phyloP scores from a whole-genome alignment of 2,113 vertebrate species.

The Ranitomeya imitator region DNA sequence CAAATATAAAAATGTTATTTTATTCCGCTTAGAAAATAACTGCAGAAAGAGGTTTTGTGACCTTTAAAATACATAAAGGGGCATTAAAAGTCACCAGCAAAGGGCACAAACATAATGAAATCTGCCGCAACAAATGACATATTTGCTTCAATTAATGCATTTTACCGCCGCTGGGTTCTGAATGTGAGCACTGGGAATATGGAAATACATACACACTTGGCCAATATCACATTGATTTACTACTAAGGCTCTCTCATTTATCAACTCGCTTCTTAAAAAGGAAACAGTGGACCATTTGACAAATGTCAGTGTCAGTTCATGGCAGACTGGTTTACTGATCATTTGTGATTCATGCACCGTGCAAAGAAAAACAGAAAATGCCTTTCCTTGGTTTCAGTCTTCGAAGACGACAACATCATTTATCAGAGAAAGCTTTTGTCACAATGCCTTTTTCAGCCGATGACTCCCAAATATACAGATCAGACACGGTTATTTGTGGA shows the following conservation, averaged over 20 bases:
- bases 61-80: background rate
- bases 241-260: slow-evolving; percentile 12
- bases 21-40: background rate
- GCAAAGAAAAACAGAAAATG: slow-evolving; percentile 47
- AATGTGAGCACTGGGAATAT: background rate
- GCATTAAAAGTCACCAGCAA: background rate
- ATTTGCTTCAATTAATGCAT: background rate
- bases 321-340: slow-evolving; percentile 46
- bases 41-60: background rate
- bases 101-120: slow-evolving; percentile 6
- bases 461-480: background rate
- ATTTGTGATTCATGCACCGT: slow-evolving; percentile 40
- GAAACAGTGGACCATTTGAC: slow-evolving; percentile 35
- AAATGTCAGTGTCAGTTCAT: slow-evolving; percentile 37
- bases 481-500: background rate
- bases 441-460: background rate
- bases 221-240: slow-evolving; percentile 38
- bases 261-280: slow-evolving; percentile 36
- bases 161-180: background rate
- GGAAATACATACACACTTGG: slow-evolving; percentile 1
- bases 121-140: background rate
- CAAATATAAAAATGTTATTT: background rate
- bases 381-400: slow-evolving; percentile 17
- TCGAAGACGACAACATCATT: slow-evolving; percentile 14
- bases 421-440: slow-evolving; percentile 2